phyloP scores from a whole-genome alignment of 1,140 invertebrate species.

The Cotesia chilonis region DNA sequence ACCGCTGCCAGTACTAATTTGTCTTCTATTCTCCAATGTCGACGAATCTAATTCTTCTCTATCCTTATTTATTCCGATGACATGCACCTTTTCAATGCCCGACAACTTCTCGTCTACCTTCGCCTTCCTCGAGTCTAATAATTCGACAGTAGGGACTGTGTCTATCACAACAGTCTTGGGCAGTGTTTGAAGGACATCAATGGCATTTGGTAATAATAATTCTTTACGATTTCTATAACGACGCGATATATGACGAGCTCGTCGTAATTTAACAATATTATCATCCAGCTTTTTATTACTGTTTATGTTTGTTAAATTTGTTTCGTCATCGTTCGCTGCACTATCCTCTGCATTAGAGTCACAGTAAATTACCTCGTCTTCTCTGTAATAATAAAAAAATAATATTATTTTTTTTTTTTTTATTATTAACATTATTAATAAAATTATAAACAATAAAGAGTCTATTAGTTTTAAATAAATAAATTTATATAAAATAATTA shows the following conservation, averaged over 20 bases:
- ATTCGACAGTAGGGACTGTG: not conserved
- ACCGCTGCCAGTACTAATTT: slow-evolving; percentile 23
- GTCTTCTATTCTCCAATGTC: not conserved
- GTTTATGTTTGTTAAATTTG: not conserved
- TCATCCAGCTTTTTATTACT: slow-evolving; percentile 5
- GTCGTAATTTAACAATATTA: slow-evolving; percentile 19
- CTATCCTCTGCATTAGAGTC: not conserved
- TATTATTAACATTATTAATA: not conserved
- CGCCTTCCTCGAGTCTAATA: not conserved
- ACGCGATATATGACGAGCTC: slow-evolving; percentile 1
- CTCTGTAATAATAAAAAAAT: slow-evolving; percentile 14
- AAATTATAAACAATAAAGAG: too few species aligned
- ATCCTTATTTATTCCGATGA: not conserved
- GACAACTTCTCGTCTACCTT: not conserved
- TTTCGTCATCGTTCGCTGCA: slow-evolving; percentile 9
- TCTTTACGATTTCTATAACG: slow-evolving; percentile 10
- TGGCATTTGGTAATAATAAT: not conserved
- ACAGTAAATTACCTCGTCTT: slow-evolving; percentile 16
- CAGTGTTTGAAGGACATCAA: not conserved
- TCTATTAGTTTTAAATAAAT: not conserved
- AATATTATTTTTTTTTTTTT: too few species aligned
- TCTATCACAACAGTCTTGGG: too few species aligned
- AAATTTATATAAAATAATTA: not conserved
- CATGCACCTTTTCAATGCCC: not conserved
- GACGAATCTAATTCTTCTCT: not conserved